Evolutionary conservation across 2,797 vertebrate genomes (phyloP).

Genomic region (Megaceryle alcyon): DNA sequence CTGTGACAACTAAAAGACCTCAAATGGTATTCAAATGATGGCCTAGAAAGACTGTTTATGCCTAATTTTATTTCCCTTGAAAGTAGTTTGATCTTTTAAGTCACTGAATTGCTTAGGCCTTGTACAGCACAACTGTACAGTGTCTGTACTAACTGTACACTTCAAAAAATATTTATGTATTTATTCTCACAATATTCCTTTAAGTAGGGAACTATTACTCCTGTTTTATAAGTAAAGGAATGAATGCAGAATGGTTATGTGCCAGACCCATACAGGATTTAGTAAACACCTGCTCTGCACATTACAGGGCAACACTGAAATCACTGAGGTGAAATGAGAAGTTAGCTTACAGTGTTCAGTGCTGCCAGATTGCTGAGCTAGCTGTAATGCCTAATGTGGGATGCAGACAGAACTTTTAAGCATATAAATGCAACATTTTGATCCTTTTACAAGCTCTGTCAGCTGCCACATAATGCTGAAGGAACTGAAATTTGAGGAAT

Average conservation of each 20-base stretch:
- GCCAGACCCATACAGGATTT: background rate
- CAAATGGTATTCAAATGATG: background rate
- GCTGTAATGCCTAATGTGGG: background rate
- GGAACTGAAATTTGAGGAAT: slow-evolving; percentile 1
- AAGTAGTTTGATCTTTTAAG: background rate
- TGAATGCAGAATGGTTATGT: background rate
- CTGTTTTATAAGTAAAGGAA: background rate
- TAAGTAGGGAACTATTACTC: background rate
- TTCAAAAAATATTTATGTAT: background rate
- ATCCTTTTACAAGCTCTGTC: background rate
- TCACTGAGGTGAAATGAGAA: background rate
- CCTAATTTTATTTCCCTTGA: background rate
- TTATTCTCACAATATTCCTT: background rate
- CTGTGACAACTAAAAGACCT: background rate
- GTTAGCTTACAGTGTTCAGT: background rate
- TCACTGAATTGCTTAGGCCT: background rate
- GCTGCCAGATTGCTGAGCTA: background rate
- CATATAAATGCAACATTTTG: background rate
- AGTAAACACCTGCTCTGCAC: background rate
- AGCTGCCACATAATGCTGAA: background rate
- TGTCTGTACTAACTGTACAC: background rate
- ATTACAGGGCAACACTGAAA: background rate
- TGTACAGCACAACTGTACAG: background rate
- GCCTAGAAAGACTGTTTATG: background rate
- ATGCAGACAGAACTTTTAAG: background rate